A percentile compares a stretch with the other conserved stretches of the same genome.
Evolutionary conservation across 1,140 invertebrate genomes (phyloP).

Genomic region (Myzus persicae): DNA sequence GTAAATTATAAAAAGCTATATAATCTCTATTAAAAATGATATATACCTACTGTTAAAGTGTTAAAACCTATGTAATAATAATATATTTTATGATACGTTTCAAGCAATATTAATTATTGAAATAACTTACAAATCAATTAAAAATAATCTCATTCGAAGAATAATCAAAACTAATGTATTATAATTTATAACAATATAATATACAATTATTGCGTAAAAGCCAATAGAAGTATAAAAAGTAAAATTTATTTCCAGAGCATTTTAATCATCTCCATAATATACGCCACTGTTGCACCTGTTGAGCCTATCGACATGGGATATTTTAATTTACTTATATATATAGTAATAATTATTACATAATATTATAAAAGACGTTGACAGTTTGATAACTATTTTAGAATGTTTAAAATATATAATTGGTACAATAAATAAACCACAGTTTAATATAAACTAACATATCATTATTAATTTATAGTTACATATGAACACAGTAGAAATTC

Average conservation of each 20-base stretch:
- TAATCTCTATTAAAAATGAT: background rate
- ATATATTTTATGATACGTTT: background rate
- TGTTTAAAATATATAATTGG: background rate
- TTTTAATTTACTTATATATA: too few relatives aligned
- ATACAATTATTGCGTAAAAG: background rate
- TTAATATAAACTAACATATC: background rate
- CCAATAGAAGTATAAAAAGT: too few relatives aligned
- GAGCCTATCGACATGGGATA: background rate
- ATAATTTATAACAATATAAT: too few relatives aligned
- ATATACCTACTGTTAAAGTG: too few relatives aligned
- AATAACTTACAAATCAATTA: background rate
- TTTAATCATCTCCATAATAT: background rate
- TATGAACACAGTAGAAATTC: background rate
- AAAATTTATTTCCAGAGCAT: background rate
- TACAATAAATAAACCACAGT: background rate
- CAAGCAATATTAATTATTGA: background rate
- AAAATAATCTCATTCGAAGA: background rate
- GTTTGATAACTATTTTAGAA: background rate
- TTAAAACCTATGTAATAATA: background rate
- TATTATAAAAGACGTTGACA: background rate
- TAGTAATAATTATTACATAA: background rate
- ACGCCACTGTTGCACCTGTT: background rate
- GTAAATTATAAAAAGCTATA: background rate
- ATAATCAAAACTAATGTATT: too few relatives aligned
- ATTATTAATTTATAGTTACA: background rate